These are phyloP conservation scores for Cetonia aurata DNA, from an alignment of 2,888 invertebrate genomes.

Conservation along the genomic window DNA sequence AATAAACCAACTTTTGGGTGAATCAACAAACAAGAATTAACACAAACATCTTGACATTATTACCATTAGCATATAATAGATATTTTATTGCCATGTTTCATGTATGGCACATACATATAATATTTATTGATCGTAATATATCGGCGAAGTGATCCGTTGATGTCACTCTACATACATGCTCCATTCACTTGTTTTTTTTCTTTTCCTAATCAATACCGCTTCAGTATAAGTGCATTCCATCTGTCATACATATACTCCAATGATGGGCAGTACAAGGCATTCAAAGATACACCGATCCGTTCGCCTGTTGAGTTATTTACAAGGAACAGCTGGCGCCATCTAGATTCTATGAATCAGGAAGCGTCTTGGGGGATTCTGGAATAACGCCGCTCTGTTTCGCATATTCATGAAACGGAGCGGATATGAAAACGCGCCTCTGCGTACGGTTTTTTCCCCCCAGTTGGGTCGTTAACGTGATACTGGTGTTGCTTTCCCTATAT, in stretches of 20 bases:
- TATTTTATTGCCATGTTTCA: constrained; percentile 13
- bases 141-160: constrained; percentile 16
- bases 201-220: constrained; percentile 24
- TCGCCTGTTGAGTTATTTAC: constrained; percentile 20
- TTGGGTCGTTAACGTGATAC: constrained; percentile 4
- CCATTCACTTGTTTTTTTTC: not conserved
- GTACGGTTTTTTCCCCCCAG: constrained; percentile 12
- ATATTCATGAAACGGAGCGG: constrained; percentile 24
- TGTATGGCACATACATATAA: constrained; percentile 1
- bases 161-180: constrained; percentile 21
- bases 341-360: constrained; percentile 39
- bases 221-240: constrained; percentile 38
- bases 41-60: constrained; percentile 1
- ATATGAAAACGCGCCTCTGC: constrained; percentile 13
- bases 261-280: not conserved
- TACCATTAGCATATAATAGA: constrained; percentile 2
- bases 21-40: not conserved
- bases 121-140: constrained; percentile 4
- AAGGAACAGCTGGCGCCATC: constrained; percentile 38
- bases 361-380: constrained; percentile 28
- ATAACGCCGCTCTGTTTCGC: constrained; percentile 12
- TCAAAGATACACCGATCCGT: constrained; percentile 1
- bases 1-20: too few species aligned
- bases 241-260: constrained; percentile 28
- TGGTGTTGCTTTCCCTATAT: not conserved